phyloP scores from a whole-genome alignment of 2,113 vertebrate species.

The Acrocephalus kingi region DNA sequence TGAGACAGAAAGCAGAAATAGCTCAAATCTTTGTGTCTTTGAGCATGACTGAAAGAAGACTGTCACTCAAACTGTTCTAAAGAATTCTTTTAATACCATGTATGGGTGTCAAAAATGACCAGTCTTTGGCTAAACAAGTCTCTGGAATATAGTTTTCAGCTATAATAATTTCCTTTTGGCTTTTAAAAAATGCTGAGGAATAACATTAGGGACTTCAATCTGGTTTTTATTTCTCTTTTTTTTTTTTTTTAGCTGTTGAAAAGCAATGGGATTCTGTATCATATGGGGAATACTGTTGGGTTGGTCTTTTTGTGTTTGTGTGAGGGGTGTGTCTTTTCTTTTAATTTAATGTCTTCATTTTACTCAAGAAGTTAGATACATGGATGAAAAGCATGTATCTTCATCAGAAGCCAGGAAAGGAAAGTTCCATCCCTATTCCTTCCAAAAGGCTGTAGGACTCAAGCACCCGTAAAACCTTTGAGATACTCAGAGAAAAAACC shows the following conservation, averaged over 20 bases:
- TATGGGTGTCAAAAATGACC: background rate
- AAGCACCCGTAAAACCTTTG: background rate
- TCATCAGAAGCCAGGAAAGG: background rate
- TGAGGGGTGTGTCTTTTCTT: background rate
- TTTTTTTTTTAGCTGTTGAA: background rate
- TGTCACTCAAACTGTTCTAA: background rate
- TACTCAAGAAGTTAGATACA: background rate
- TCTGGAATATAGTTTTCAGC: background rate
- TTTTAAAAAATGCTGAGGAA: background rate
- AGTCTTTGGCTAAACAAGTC: background rate
- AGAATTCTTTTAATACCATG: background rate
- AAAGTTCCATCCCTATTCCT: background rate
- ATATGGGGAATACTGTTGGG: background rate
- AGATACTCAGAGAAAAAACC: background rate
- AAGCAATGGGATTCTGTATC: background rate
- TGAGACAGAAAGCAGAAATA: background rate
- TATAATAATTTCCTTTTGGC: background rate
- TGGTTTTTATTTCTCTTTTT: background rate
- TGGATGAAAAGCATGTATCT: background rate
- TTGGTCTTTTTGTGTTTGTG: rapidly evolving
- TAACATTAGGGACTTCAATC: background rate
- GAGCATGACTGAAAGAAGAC: background rate
- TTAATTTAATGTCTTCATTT: background rate
- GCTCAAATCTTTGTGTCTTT: background rate
- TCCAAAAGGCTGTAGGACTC: background rate